phyloP scores from a whole-genome alignment of 1,140 invertebrate species.

The Bombus sylvicola region DNA sequence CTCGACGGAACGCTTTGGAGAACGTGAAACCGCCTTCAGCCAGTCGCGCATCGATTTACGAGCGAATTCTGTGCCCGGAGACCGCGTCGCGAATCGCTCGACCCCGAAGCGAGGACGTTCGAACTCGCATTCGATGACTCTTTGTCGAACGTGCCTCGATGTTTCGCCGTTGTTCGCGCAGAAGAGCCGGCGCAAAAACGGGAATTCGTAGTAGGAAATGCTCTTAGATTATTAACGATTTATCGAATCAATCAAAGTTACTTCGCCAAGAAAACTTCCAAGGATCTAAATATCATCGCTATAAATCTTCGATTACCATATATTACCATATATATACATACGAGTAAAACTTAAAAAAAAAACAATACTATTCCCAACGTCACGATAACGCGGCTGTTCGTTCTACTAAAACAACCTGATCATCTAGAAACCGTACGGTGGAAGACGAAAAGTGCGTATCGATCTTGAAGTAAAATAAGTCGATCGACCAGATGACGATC shows the following conservation, averaged over 20 bases:
- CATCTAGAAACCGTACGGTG: not conserved
- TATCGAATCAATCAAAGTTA: conserved; percentile 2
- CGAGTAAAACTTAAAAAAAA: too few relatives aligned
- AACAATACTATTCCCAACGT: not conserved
- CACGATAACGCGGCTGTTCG: not conserved
- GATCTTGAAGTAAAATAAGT: not conserved
- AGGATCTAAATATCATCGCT: not conserved
- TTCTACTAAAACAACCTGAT: not conserved
- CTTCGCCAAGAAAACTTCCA: too few relatives aligned
- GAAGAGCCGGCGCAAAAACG: too few relatives aligned
- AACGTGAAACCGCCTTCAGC: conserved; percentile 59
- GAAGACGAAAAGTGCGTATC: not conserved
- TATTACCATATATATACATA: not conserved
- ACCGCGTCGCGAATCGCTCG: conserved; percentile 66
- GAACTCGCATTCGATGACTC: not conserved
- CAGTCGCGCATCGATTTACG: conserved; percentile 72
- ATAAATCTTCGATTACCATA: not conserved
- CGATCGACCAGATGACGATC: conserved; percentile 7
- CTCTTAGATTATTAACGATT: not conserved
- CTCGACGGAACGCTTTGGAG: conserved; percentile 55
- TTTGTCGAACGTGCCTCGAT: conserved; percentile 6
- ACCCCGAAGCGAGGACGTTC: conserved; percentile 18
- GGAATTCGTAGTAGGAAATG: too few relatives aligned
- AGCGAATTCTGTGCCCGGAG: conserved; percentile 65
- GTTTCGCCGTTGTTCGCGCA: not conserved